phyloP scores from a whole-genome alignment of 2,113 vertebrate species.

The Clarias magur region DNA sequence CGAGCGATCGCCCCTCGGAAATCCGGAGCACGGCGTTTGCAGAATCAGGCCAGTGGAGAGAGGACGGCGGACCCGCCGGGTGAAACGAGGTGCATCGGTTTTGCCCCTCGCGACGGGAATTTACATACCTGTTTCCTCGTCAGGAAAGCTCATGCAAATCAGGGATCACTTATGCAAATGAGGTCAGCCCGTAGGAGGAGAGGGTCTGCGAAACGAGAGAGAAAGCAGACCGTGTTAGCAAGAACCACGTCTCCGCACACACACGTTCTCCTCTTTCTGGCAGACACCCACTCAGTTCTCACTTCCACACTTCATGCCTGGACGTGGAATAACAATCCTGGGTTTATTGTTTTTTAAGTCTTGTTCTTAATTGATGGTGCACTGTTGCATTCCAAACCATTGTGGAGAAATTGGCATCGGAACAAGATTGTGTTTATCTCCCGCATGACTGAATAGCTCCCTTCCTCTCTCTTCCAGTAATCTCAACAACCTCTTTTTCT shows the following conservation, averaged over 20 bases:
- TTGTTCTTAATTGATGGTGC: not conserved
- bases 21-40: slow-evolving; percentile 28
- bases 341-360: slow-evolving; percentile 10
- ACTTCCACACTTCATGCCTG: slow-evolving; percentile 12
- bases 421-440: slow-evolving; percentile 25
- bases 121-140: slow-evolving; percentile 53
- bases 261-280: slow-evolving; percentile 30
- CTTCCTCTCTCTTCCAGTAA: slow-evolving; percentile 32
- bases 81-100: slow-evolving; percentile 47
- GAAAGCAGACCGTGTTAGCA: slow-evolving; percentile 35
- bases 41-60: slow-evolving; percentile 40
- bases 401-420: slow-evolving; percentile 11
- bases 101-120: slow-evolving; percentile 32
- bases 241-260: slow-evolving; percentile 27
- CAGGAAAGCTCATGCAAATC: slow-evolving; percentile 49
- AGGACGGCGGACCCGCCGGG: slow-evolving; percentile 36
- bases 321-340: slow-evolving; percentile 3
- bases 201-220: slow-evolving; percentile 33
- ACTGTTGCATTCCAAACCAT: not conserved
- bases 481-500: slow-evolving; percentile 21
- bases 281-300: slow-evolving; percentile 45
- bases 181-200: slow-evolving; percentile 52
- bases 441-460: not conserved
- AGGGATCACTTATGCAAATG: slow-evolving; percentile 47
- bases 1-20: slow-evolving; percentile 38